Percentiles rank a stretch among this genome's conserved stretches.
Conservation (phyloP, 2,797 vertebrate species). For the Lepilemur ruficaudatus region DNA sequence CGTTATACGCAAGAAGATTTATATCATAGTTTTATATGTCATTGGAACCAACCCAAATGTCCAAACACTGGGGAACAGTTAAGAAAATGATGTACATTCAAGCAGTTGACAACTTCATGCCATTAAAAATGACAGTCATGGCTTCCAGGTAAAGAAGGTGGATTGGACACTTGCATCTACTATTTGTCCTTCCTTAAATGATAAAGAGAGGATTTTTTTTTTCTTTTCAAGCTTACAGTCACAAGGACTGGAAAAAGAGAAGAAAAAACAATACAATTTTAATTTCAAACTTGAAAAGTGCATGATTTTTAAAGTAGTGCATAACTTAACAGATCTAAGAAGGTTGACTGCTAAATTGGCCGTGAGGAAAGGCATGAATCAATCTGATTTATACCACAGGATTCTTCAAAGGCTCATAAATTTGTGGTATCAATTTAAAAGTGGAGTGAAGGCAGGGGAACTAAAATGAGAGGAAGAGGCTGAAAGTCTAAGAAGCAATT, state of each 20-base stretch:
- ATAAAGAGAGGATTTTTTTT: neutral
- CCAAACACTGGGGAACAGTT: neutral
- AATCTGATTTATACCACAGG: neutral
- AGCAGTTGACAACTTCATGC: neutral
- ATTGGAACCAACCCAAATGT: slow-evolving; percentile 25
- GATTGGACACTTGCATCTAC: neutral
- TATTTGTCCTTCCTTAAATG: neutral
- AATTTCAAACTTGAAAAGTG: neutral
- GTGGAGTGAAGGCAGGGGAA: neutral
- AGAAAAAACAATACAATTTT: neutral
- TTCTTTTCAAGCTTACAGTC: neutral
- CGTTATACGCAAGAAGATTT: neutral
- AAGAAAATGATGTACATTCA: neutral
- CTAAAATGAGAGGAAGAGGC: neutral
- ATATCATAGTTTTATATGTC: neutral
- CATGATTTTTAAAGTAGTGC: neutral
- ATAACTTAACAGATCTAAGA: neutral
- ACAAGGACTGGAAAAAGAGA: neutral
- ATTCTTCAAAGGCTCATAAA: slow-evolving; percentile 26
- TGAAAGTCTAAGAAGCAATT: neutral
- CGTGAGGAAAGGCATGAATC: neutral
- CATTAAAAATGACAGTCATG: neutral
- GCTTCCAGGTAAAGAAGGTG: neutral
- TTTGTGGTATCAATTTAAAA: neutral
- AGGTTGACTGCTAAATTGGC: neutral